A percentile compares a stretch with the other conserved stretches of the same genome.
Conservation (phyloP, 2,113 vertebrate species). For the Cryptomyrus ogoouensis region DNA sequence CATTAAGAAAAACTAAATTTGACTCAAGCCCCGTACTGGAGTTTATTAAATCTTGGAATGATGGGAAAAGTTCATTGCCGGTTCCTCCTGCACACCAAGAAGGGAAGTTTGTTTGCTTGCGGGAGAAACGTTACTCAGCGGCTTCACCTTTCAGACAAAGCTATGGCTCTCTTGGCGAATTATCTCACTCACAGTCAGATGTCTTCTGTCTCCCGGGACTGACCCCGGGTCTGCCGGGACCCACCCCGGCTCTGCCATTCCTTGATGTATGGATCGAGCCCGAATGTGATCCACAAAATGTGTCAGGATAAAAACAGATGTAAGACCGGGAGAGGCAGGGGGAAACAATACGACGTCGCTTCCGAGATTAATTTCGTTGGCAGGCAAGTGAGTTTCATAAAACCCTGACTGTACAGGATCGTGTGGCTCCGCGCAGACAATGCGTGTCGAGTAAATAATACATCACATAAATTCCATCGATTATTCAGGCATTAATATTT, state of each 20-base stretch:
- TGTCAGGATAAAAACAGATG: conserved; percentile 27
- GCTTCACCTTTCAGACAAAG: conserved; percentile 46
- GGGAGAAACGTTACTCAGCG: conserved; percentile 42
- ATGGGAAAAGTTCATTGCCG: conserved; percentile 17
- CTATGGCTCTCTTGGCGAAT: conserved; percentile 34
- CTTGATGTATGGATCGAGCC: conserved; percentile 37
- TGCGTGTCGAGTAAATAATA: conserved; percentile 17
- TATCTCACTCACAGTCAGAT: conserved; percentile 42
- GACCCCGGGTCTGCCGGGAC: conserved; percentile 25
- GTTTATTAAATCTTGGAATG: conserved; percentile 20
- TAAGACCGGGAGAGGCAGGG: conserved; percentile 8
- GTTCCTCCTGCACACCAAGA: conserved; percentile 28
- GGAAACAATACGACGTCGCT: conserved; percentile 4
- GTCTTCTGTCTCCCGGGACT: conserved; percentile 34
- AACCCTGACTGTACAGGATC: conserved; percentile 7
- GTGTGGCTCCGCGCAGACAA: conserved; percentile 6
- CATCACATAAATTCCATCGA: conserved; percentile 13
- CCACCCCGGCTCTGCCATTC: conserved; percentile 27
- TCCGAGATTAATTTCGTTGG: conserved; percentile 11
- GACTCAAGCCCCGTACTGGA: background rate
- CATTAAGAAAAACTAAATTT: background rate
- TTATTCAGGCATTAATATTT: conserved; percentile 28
- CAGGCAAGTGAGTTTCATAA: background rate
- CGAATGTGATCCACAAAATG: conserved; percentile 36
- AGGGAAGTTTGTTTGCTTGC: conserved; percentile 33